phyloP scores from a whole-genome alignment of 2,113 vertebrate genomes.

The Microtus montanus region DNA sequence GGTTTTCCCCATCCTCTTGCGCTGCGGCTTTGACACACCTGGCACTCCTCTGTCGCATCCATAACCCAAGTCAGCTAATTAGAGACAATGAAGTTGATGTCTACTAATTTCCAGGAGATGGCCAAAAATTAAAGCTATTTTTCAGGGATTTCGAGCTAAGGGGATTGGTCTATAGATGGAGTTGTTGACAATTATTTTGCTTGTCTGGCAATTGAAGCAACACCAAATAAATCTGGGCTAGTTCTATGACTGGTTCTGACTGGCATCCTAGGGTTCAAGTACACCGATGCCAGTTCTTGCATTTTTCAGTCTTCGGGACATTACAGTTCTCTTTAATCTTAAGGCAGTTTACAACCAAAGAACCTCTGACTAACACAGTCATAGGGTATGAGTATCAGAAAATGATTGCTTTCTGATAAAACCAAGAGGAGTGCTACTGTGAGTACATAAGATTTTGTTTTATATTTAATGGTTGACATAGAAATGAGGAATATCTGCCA shows the following conservation, averaged over 20 bases:
- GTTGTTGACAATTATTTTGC: not conserved
- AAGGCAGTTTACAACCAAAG: constrained; percentile 17
- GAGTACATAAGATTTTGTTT: not conserved
- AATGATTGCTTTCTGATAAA: constrained; percentile 25
- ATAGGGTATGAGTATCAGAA: not conserved
- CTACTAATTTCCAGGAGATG: not conserved
- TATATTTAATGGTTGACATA: not conserved
- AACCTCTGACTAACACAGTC: constrained; percentile 14
- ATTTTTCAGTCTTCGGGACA: not conserved
- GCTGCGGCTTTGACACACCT: not conserved
- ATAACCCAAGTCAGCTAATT: constrained; percentile 4
- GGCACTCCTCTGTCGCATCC: not conserved
- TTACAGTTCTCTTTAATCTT: not conserved
- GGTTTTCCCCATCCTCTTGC: not conserved
- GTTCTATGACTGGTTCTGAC: not conserved
- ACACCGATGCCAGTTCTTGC: not conserved
- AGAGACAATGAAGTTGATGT: not conserved
- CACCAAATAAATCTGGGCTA: not conserved
- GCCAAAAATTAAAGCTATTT: not conserved
- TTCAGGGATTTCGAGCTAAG: not conserved
- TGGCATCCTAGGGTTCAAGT: not conserved
- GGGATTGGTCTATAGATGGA: not conserved
- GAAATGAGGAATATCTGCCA: not conserved
- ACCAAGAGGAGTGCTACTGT: not conserved
- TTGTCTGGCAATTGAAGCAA: not conserved